These are phyloP conservation scores for Rafetus swinhoei DNA, from an alignment of 2,113 vertebrate species.

Conservation along the genomic window DNA sequence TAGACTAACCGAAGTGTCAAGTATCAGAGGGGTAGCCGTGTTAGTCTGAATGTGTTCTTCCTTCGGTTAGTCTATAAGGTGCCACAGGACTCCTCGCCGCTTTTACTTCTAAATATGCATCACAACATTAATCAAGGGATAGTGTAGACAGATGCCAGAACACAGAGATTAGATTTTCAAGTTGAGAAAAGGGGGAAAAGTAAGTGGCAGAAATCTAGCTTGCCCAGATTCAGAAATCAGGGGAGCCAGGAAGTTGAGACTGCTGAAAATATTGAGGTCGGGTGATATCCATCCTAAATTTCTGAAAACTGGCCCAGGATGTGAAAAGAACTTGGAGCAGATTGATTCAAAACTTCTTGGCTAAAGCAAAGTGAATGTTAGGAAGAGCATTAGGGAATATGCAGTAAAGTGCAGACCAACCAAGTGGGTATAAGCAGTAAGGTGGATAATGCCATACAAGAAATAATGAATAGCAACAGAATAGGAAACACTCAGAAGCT, in stretches of 20 bases:
- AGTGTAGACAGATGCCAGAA: background rate
- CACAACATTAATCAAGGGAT: background rate
- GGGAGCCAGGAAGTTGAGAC: background rate
- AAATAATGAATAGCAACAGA: background rate
- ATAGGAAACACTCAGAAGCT: background rate
- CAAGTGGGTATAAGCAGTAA: background rate
- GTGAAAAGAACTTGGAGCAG: background rate
- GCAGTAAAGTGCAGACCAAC: background rate
- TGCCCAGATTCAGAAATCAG: background rate
- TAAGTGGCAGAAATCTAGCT: background rate
- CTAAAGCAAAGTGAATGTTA: background rate
- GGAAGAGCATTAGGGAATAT: background rate
- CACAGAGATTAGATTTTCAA: background rate
- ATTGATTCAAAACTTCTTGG: background rate
- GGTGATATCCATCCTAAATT: background rate
- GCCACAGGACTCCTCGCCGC: too few relatives aligned
- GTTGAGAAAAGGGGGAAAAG: background rate
- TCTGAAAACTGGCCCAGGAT: background rate
- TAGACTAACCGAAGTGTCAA: too few relatives aligned
- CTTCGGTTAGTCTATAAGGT: too few relatives aligned
- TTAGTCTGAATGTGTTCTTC: too few relatives aligned
- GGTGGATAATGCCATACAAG: background rate
- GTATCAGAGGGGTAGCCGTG: too few relatives aligned
- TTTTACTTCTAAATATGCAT: background rate
- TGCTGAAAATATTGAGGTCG: background rate